A percentile compares a stretch with the other conserved stretches of the same genome.
These are phyloP conservation scores for Marronus borbonicus DNA, from an alignment of 2,888 invertebrate genomes.

Conservation along the genomic window DNA sequence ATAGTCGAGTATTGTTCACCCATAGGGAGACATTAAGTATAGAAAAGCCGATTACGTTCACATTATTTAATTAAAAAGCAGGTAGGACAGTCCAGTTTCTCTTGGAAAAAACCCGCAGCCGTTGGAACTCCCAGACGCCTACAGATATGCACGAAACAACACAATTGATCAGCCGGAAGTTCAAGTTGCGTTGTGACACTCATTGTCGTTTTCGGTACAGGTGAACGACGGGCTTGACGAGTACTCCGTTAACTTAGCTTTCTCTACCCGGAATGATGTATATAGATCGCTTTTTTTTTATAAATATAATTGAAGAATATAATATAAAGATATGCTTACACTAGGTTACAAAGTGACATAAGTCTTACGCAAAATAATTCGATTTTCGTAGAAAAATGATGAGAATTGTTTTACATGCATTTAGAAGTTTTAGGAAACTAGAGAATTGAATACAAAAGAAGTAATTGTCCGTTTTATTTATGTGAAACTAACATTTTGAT, in stretches of 20 bases:
- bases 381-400: too few relatives aligned
- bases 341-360: too few relatives aligned
- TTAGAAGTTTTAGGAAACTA: too few relatives aligned
- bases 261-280: background rate
- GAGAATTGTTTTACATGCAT: too few relatives aligned
- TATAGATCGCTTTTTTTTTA: background rate
- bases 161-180: slow-evolving; percentile 40
- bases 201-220: slow-evolving; percentile 39
- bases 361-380: too few relatives aligned
- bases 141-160: slow-evolving; percentile 32
- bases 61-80: background rate
- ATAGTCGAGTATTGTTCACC: too few relatives aligned
- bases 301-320: background rate
- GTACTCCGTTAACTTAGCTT: slow-evolving; percentile 17
- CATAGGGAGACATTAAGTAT: background rate
- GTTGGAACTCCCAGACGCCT: slow-evolving; percentile 33
- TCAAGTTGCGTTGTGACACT: slow-evolving; percentile 41
- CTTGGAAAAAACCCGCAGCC: slow-evolving; percentile 19
- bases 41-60: background rate
- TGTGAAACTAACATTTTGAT: too few relatives aligned
- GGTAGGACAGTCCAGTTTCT: background rate
- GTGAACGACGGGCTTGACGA: slow-evolving; percentile 27
- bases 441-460: too few relatives aligned
- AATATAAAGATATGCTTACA: too few relatives aligned
- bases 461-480: too few relatives aligned